phyloP scores from a whole-genome alignment of 2,113 vertebrate species.

The Lepisosteus osseus region DNA sequence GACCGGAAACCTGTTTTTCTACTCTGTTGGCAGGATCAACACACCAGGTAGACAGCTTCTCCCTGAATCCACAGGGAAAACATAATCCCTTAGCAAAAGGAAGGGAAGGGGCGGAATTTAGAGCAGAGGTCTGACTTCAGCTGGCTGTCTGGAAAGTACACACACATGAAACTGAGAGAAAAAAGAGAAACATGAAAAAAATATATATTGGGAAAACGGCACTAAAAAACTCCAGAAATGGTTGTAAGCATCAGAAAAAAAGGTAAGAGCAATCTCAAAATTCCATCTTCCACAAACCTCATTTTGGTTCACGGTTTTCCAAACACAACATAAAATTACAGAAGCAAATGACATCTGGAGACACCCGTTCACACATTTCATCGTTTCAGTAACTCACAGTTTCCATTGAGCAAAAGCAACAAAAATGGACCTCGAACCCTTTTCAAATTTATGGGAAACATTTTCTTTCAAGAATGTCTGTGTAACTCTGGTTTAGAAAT shows the following conservation, averaged over 20 bases:
- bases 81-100: constrained; percentile 52
- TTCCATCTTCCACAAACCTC: not conserved
- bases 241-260: constrained; percentile 67
- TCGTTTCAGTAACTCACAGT: not conserved
- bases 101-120: constrained; percentile 25
- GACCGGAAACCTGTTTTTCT: constrained; percentile 61
- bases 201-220: constrained; percentile 73
- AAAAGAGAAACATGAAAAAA: constrained; percentile 69
- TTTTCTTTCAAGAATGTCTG: too few relatives aligned
- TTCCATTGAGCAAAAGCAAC: too few relatives aligned
- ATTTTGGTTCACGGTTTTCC: not conserved
- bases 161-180: constrained; percentile 49
- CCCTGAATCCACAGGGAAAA: constrained; percentile 64
- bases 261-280: constrained; percentile 53
- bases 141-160: constrained; percentile 35
- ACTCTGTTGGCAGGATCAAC: constrained; percentile 69
- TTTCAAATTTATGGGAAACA: too few relatives aligned
- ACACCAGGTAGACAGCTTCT: constrained; percentile 58
- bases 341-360: too few relatives aligned
- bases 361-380: not conserved
- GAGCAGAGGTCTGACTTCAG: constrained; percentile 53
- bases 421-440: too few relatives aligned
- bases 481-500: too few relatives aligned
- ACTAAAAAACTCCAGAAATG: constrained; percentile 65
- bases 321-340: too few relatives aligned